phyloP scores from a whole-genome alignment of 2,888 invertebrate genomes.

The Sympetrum striolatum region DNA sequence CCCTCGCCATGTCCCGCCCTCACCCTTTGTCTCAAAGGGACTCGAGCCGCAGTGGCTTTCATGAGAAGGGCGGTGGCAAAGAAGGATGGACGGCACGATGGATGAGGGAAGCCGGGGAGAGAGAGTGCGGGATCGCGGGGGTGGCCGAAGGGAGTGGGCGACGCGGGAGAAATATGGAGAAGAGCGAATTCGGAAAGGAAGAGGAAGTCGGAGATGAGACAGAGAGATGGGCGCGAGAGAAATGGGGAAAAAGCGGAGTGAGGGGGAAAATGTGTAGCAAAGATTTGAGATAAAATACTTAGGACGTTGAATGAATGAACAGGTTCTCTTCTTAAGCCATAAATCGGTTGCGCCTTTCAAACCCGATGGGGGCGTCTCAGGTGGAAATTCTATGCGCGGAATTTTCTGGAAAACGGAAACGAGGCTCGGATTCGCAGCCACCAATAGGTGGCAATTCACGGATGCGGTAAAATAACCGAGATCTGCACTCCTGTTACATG shows the following conservation, averaged over 20 bases:
- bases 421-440: no score
- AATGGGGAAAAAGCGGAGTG: background rate
- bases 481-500: no score
- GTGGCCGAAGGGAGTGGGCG: background rate
- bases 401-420: no score
- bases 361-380: no score
- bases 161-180: background rate
- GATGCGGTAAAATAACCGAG: no score
- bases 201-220: background rate
- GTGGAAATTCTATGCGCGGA: no score
- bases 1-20: slow-evolving; percentile 19
- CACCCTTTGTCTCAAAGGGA: slow-evolving; percentile 29
- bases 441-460: no score
- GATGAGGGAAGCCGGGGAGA: slow-evolving; percentile 5
- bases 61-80: slow-evolving; percentile 35
- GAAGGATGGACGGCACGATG: slow-evolving; percentile 35
- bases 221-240: background rate
- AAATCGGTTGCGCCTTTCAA: no score
- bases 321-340: no score
- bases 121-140: background rate
- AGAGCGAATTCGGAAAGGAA: background rate
- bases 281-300: background rate
- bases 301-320: background rate
- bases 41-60: slow-evolving; percentile 15
- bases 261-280: background rate